A percentile compares a stretch with the other conserved stretches of the same genome.
Evolutionary conservation across 1,140 invertebrate species (phyloP).

Genomic region (Anthonomus grandis): DNA sequence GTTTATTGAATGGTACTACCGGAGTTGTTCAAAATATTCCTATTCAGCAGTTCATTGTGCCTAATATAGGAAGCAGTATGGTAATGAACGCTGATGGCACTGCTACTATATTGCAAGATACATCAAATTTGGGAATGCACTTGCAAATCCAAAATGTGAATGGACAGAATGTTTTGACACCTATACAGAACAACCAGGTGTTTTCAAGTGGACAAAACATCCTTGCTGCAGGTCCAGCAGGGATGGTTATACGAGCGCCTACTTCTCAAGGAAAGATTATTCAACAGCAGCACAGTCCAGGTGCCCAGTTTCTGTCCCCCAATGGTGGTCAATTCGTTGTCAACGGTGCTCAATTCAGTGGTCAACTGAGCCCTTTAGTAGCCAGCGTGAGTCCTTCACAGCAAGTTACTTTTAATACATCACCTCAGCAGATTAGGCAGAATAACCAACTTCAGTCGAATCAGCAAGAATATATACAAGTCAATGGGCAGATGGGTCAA

Average conservation of each 20-base stretch:
- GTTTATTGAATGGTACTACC: conserved; percentile 67
- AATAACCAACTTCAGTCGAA: conserved; percentile 48
- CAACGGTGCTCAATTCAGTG: conserved; percentile 70
- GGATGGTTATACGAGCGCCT: conserved; percentile 75
- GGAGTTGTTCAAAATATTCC: conserved; percentile 74
- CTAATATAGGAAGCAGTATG: conserved; percentile 61
- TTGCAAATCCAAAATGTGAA: conserved; percentile 77
- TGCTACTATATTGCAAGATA: conserved; percentile 72
- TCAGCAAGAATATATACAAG: conserved; percentile 69
- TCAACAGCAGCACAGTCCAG: conserved; percentile 64
- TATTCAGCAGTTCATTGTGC: conserved; percentile 79
- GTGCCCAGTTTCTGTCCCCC: conserved; percentile 69
- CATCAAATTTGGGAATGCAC: conserved; percentile 66
- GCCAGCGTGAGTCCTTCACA: conserved; percentile 70
- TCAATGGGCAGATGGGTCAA: conserved; percentile 65
- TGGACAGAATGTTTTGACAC: conserved; percentile 71
- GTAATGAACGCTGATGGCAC: conserved; percentile 49
- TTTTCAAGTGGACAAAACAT: conserved; percentile 61
- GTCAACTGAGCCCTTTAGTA: conserved; percentile 74
- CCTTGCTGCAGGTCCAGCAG: conserved; percentile 64
- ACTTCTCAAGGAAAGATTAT: conserved; percentile 69
- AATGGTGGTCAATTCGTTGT: conserved; percentile 69
- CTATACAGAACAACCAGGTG: conserved; percentile 62
- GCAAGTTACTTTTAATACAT: conserved; percentile 61
- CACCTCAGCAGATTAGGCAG: conserved; percentile 55